phyloP scores from a whole-genome alignment of 1,140 invertebrate genomes.

The Lepeophtheirus salmonis region DNA sequence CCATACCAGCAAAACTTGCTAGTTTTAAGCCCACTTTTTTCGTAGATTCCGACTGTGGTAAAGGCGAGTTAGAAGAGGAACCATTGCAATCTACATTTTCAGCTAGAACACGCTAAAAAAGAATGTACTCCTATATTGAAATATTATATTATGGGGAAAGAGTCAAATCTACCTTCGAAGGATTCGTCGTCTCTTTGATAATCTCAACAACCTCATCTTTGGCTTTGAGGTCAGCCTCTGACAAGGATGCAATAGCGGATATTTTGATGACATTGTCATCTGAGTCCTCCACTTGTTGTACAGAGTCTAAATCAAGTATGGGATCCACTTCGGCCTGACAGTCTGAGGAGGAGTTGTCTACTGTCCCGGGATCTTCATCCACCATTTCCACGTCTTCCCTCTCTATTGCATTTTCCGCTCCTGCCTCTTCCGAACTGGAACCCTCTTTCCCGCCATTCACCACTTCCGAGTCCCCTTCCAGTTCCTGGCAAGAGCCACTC shows the following conservation, averaged over 20 bases:
- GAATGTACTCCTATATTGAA: too few species aligned
- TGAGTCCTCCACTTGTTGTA: neutral
- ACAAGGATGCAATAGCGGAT: neutral
- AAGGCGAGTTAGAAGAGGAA: neutral
- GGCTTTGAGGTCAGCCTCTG: neutral
- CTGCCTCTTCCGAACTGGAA: neutral
- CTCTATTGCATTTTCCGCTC: too few species aligned
- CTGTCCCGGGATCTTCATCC: neutral
- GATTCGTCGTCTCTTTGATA: neutral
- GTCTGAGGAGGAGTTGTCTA: neutral
- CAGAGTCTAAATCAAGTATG: neutral
- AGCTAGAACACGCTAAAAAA: too few species aligned
- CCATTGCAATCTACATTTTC: too few species aligned
- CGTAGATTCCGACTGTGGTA: too few species aligned
- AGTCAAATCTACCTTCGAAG: neutral
- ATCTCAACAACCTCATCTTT: too few species aligned
- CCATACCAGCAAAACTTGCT: slow-evolving; percentile 16
- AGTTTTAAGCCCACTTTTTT: slow-evolving; percentile 15
- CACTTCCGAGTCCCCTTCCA: neutral
- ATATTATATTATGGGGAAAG: neutral
- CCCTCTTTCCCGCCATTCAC: neutral
- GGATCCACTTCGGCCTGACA: neutral
- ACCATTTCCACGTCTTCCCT: neutral
- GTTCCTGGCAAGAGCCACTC: too few species aligned
- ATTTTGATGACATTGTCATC: neutral